Base-by-base conservation (phyloP, 1,140 invertebrate species). In the Phortica variegata region DNA sequence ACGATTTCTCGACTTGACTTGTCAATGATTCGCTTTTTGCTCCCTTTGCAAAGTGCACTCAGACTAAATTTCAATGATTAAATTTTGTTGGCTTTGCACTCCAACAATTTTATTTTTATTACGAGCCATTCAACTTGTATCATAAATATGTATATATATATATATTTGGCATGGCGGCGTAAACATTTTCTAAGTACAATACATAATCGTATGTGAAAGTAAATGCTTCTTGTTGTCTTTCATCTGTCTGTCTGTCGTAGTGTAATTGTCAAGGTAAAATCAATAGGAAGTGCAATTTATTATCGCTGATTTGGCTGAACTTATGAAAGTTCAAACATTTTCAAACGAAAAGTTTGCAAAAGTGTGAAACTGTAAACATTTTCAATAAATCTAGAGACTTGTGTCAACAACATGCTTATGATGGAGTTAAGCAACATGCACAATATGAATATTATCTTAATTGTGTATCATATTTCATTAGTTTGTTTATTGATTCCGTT, bases 1-100 rank as follows among this genome's bases (percentile, higher is more conserved):
- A 63, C 62, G 62, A 66, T 66, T 29, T 42, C 17, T 20, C 18
- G n/a, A 17, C 13, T 15, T 33, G 29, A 31, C 7, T 31, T 12
- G 29, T 31, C 41, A 45, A 52, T 47, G 48, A 21, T 46, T 54
- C 54, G 56, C 33, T 42, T 51, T 6, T 21, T 42, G 50, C 43
- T 13, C 32, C 20, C 43, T 57, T 36, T 18, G 43, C n/a, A 23
- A 2, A 8, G 19, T 20, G 10, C 9, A 17, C 23, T 38, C 50
- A 21, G 33, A 42, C 16, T 38, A 26, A 19, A 21, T 19, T 26
- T 21, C 18, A 23, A 7, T 38, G 6, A 43, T 48, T 43, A 42
- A 39, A 33, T 40, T 43, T 33, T 34, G 53, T 43, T 52, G 43
- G 47, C 32, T 34, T 43, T 18, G 10, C 43, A 42, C 43, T 40